Percentiles rank a stretch among this genome's conserved stretches.
These are phyloP conservation scores for Agrochola macilenta DNA, from an alignment of 2,888 invertebrate genomes.

Conservation along the genomic window DNA sequence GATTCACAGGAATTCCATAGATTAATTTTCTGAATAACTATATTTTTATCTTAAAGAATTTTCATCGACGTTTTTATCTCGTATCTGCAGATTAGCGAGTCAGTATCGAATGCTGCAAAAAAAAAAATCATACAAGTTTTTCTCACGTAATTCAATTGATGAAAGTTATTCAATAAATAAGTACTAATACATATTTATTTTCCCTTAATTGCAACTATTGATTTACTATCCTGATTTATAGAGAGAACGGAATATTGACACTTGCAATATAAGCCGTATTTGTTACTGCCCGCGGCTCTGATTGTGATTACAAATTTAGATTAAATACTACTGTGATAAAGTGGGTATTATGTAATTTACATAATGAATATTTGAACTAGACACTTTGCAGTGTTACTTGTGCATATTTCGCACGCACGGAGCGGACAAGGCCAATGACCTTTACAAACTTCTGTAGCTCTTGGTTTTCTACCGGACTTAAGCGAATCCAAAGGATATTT, in stretches of 20 bases:
- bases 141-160: slow-evolving; percentile 11
- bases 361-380: slow-evolving; percentile 46
- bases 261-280: slow-evolving; percentile 56
- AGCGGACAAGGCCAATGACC: slow-evolving; percentile 20
- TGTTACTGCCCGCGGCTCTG: slow-evolving; percentile 48
- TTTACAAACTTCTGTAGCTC: slow-evolving; percentile 8
- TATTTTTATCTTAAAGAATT: too few species aligned
- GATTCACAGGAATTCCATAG: too few species aligned
- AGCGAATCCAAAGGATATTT: not conserved
- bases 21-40: not conserved
- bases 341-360: slow-evolving; percentile 49
- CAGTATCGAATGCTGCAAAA: not conserved
- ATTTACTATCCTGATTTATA: slow-evolving; percentile 62
- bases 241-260: slow-evolving; percentile 62
- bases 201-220: slow-evolving; percentile 52
- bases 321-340: slow-evolving; percentile 62
- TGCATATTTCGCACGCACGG: slow-evolving; percentile 30
- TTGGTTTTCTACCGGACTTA: not conserved
- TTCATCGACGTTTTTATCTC: too few species aligned
- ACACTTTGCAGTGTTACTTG: slow-evolving; percentile 18
- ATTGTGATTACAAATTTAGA: slow-evolving; percentile 62
- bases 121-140: not conserved
- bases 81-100: too few species aligned
- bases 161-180: slow-evolving; percentile 9
- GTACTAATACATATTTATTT: slow-evolving; percentile 49